Conservation (phyloP, 2,888 invertebrate species). For the Maniola hyperantus region DNA sequence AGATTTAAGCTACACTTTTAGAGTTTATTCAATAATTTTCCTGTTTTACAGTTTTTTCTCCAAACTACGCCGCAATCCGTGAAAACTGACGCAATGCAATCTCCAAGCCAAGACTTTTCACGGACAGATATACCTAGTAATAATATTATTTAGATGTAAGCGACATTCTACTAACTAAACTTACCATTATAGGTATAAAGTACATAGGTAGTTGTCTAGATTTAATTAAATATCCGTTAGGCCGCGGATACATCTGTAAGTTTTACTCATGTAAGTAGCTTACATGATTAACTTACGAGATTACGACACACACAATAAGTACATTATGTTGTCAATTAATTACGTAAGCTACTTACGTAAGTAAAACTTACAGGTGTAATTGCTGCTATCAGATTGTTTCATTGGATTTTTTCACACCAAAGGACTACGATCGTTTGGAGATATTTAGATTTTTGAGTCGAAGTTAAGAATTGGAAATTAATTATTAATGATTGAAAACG, state of each 20-base stretch:
- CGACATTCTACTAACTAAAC: constrained; percentile 30
- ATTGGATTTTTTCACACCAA: not conserved
- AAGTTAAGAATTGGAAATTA: too few relatives aligned
- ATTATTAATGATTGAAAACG: too few relatives aligned
- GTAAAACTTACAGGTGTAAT: too few relatives aligned
- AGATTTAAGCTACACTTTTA: too few relatives aligned
- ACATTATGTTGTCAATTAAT: too few relatives aligned
- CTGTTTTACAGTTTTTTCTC: constrained; percentile 71
- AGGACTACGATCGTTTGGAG: too few relatives aligned
- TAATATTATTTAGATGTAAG: constrained; percentile 22
- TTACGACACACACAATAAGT: too few relatives aligned
- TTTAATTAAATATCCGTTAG: constrained; percentile 3
- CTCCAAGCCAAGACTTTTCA: constrained; percentile 14
- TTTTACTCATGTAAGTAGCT: too few relatives aligned
- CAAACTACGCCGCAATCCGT: constrained; percentile 72
- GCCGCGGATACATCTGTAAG: too few relatives aligned
- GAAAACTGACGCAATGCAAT: constrained; percentile 44
- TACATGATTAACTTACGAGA: too few relatives aligned
- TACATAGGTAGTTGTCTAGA: not conserved
- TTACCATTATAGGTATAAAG: constrained; percentile 1
- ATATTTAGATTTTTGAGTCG: not conserved
- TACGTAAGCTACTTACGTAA: too few relatives aligned
- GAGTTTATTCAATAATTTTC: constrained; percentile 8
- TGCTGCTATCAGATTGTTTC: not conserved
- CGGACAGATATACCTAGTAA: constrained; percentile 4